A percentile compares a stretch with the other conserved stretches of the same genome.
Conservation (phyloP, 2,888 invertebrate species). For the Neoascia interrupta region DNA sequence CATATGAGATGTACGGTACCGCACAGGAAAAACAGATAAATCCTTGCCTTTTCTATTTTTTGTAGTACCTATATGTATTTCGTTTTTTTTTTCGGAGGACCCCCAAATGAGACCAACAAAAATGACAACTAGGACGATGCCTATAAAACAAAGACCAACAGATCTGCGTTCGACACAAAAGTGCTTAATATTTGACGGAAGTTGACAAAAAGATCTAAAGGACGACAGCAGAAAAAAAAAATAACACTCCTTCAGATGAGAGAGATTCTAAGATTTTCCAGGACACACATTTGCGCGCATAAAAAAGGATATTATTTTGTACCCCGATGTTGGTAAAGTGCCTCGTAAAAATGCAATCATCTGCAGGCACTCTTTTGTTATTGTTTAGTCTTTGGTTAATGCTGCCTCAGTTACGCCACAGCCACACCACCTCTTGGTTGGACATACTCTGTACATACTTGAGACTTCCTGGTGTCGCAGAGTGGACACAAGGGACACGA, state of each 20-base stretch:
- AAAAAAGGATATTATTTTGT: conserved; percentile 60
- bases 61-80: conserved; percentile 5
- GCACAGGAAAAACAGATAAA: conserved; percentile 41
- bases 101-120: conserved; percentile 21
- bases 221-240: conserved; percentile 9
- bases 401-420: background rate
- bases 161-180: conserved; percentile 59
- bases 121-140: conserved; percentile 33
- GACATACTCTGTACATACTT: conserved; percentile 59
- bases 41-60: conserved; percentile 42
- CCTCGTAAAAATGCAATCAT: conserved; percentile 72
- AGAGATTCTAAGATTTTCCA: conserved; percentile 26
- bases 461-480: conserved; percentile 44
- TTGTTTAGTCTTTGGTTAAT: conserved; percentile 58
- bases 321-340: conserved; percentile 54
- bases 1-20: conserved; percentile 13
- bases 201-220: conserved; percentile 47
- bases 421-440: conserved; percentile 11
- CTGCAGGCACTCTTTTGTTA: conserved; percentile 70
- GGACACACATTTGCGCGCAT: conserved; percentile 54
- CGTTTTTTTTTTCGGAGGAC: conserved; percentile 24
- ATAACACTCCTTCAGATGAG: conserved; percentile 48
- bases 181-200: conserved; percentile 65
- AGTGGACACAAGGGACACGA: conserved; percentile 18
- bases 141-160: conserved; percentile 63